A percentile compares a stretch with the other conserved stretches of the same genome.
These are phyloP conservation scores for Podarcis cretensis DNA, from an alignment of 2,113 vertebrate species.

Conservation along the genomic window DNA sequence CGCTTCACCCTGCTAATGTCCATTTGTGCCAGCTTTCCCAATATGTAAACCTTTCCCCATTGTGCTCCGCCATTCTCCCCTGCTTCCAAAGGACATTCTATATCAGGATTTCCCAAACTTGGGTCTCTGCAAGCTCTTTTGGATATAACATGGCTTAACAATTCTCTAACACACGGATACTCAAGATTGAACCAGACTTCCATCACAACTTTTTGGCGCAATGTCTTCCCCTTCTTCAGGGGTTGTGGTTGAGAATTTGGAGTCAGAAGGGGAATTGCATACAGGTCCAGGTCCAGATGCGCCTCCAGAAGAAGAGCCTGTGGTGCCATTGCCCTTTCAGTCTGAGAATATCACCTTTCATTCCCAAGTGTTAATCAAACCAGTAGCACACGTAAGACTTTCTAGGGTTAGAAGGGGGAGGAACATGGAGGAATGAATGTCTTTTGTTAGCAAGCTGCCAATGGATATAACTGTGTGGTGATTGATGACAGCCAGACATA, in stretches of 20 bases:
- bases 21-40: not conserved
- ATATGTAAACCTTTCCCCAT: not conserved
- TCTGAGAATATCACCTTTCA: not conserved
- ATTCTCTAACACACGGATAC: not conserved
- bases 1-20: not conserved
- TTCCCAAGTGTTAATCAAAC: not conserved
- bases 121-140: not conserved
- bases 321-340: no score
- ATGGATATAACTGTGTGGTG: no score
- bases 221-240: no score
- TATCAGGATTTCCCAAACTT: not conserved
- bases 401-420: not conserved
- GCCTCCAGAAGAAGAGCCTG: no score
- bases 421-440: no score
- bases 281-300: no score
- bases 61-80: no score
- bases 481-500: no score
- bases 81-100: not conserved
- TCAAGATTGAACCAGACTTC: not conserved
- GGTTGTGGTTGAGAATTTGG: no score
- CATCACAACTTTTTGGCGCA: not conserved
- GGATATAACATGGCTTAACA: not conserved
- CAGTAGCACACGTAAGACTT: not conserved
- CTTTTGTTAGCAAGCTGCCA: no score
- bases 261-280: no score